Evolutionary conservation across 2,113 vertebrate genomes (phyloP).

Genomic region (Apteryx mantelli): DNA sequence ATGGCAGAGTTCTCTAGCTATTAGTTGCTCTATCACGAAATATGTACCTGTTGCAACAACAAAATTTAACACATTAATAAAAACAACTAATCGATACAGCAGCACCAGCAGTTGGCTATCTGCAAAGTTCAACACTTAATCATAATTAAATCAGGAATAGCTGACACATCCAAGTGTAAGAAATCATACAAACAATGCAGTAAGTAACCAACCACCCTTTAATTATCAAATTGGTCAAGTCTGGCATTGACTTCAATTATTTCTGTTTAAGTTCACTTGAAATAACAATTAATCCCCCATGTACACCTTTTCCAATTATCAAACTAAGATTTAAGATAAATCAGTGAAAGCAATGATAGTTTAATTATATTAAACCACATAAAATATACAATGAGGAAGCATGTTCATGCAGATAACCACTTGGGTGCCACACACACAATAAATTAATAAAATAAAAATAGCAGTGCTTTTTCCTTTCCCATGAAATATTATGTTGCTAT

Average conservation of each 20-base stretch:
- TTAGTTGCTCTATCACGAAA: background rate
- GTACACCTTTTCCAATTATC: conserved; percentile 65
- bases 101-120: conserved; percentile 4
- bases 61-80: conserved; percentile 62
- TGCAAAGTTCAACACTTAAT: conserved; percentile 63
- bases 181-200: conserved; percentile 42
- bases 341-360: conserved; percentile 54
- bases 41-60: background rate
- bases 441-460: conserved; percentile 50
- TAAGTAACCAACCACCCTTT: conserved; percentile 44
- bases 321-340: conserved; percentile 70
- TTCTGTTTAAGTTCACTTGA: conserved; percentile 61
- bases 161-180: conserved; percentile 38
- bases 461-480: background rate
- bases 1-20: background rate
- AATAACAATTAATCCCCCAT: conserved; percentile 66
- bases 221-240: background rate
- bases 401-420: background rate
- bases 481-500: conserved; percentile 43
- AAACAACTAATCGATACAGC: conserved; percentile 44
- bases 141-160: conserved; percentile 43
- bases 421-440: conserved; percentile 21
- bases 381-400: conserved; percentile 56
- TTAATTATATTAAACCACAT: conserved; percentile 40
- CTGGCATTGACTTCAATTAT: conserved; percentile 2